phyloP scores from a whole-genome alignment of 37 sponge, comb jelly and placozoan genomes.

The Chondrosia reniformis region DNA sequence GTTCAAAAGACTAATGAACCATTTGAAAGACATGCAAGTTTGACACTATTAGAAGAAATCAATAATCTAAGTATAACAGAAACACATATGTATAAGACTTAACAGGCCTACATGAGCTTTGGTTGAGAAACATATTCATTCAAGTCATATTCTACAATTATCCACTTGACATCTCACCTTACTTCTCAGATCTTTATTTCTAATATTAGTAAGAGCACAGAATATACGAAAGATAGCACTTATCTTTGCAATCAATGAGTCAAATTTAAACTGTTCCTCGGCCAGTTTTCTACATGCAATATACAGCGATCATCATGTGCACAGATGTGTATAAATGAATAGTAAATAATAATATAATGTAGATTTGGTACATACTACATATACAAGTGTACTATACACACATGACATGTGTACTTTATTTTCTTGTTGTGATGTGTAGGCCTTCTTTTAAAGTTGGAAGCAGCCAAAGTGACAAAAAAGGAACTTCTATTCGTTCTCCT shows the following conservation, averaged over 20 bases:
- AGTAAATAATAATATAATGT: not conserved
- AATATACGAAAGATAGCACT: conserved; percentile 41
- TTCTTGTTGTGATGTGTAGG: not conserved
- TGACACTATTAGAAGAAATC: not conserved
- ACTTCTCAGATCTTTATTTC: conserved; percentile 41
- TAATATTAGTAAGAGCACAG: conserved; percentile 54
- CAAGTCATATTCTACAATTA: too few relatives aligned
- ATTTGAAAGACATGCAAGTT: not conserved
- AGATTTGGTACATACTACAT: not conserved
- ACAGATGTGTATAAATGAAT: not conserved
- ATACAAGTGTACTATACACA: not conserved
- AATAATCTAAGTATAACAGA: too few relatives aligned
- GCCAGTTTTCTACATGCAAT: not conserved
- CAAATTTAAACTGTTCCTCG: conserved; percentile 4
- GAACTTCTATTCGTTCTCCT: not conserved
- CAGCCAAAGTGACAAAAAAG: conserved; percentile 18
- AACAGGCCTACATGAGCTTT: too few relatives aligned
- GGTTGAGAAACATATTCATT: too few relatives aligned
- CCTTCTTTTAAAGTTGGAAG: conserved; percentile 23
- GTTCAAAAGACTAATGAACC: not conserved
- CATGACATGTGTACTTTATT: not conserved
- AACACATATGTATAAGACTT: too few relatives aligned
- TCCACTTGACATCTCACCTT: too few relatives aligned
- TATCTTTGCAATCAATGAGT: conserved; percentile 31
- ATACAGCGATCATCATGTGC: not conserved